Conservation (phyloP, 2,888 invertebrate genomes). For the Apodemia mormo region DNA sequence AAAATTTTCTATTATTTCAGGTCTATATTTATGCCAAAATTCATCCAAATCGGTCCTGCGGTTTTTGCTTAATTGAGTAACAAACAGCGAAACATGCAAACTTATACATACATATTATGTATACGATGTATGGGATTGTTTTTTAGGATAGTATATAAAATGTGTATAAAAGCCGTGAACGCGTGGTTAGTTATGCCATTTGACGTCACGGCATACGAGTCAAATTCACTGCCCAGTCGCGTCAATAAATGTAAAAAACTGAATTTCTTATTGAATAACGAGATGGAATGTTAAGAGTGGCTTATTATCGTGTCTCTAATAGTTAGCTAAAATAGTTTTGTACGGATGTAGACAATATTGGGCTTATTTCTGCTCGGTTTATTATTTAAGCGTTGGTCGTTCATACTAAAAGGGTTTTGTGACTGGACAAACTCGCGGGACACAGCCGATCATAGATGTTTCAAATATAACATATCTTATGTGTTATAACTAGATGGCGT, state of each 20-base stretch:
- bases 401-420: not conserved
- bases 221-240: not conserved
- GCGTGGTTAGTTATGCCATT: too few species aligned
- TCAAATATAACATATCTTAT: not conserved
- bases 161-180: too few species aligned
- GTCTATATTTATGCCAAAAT: too few species aligned
- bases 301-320: conserved; percentile 10
- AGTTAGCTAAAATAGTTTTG: conserved; percentile 27
- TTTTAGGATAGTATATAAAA: not conserved
- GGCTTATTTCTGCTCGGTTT: not conserved
- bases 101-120: too few species aligned
- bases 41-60: too few species aligned
- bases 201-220: too few species aligned
- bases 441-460: not conserved
- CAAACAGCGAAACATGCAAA: too few species aligned
- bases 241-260: not conserved
- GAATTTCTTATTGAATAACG: too few species aligned
- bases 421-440: not conserved
- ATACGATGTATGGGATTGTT: too few species aligned
- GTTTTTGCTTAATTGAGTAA: too few species aligned
- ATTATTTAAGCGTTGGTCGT: conserved; percentile 8
- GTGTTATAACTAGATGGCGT: not conserved
- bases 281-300: not conserved
- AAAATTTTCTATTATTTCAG: too few species aligned
- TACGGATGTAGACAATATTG: conserved; percentile 25